Conservation (phyloP, 1,140 invertebrate species). For the Drosophila orosa region DNA sequence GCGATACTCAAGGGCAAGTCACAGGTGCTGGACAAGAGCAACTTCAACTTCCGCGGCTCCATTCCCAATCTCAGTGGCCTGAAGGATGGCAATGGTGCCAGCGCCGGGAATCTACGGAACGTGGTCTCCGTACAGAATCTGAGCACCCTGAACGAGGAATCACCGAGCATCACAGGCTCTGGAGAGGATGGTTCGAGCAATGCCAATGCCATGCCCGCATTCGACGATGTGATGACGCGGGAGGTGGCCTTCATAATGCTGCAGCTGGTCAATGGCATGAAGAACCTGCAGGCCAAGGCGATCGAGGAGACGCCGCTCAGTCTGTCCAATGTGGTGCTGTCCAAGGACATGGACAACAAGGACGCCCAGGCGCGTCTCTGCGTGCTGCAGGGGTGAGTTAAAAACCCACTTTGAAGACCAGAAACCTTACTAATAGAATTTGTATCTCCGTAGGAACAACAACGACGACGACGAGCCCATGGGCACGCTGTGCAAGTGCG, state of each 20-base stretch:
- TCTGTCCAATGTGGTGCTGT: conserved; percentile 86
- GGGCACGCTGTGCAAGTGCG: conserved; percentile 91
- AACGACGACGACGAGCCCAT: conserved; percentile 86
- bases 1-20: conserved; percentile 85
- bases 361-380: conserved; percentile 87
- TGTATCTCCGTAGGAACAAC: conserved; percentile 66
- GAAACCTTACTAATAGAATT: background rate
- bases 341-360: conserved; percentile 86
- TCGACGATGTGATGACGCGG: conserved; percentile 84
- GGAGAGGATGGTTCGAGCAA: conserved; percentile 50
- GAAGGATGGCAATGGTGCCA: conserved; percentile 43
- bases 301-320: conserved; percentile 90
- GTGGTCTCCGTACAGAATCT: conserved; percentile 81
- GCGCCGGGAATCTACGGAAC: conserved; percentile 61
- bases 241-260: conserved; percentile 90
- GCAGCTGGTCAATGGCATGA: conserved; percentile 92
- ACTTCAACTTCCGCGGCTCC: conserved; percentile 81
- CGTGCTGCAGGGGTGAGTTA: conserved; percentile 88
- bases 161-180: conserved; percentile 22
- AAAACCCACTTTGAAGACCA: too few relatives aligned
- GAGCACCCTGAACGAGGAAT: conserved; percentile 76
- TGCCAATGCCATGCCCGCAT: conserved; percentile 73
- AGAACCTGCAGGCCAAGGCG: conserved; percentile 92
- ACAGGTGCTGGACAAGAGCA: conserved; percentile 83
- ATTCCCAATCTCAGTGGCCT: conserved; percentile 75